phyloP scores from a whole-genome alignment of 1,140 invertebrate genomes.

The Heliconius hewitsoni region DNA sequence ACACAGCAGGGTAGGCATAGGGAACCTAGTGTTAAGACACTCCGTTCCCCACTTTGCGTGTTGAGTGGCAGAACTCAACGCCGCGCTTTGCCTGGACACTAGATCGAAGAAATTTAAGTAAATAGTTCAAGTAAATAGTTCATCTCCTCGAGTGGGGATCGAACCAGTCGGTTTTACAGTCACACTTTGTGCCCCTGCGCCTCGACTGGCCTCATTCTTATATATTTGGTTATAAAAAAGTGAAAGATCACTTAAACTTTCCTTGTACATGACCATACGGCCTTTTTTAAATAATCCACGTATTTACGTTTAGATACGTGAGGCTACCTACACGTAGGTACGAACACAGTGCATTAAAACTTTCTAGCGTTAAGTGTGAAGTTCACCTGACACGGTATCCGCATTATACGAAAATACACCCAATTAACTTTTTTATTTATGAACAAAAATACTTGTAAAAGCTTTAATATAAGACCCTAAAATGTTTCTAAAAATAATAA shows the following conservation, averaged over 20 bases:
- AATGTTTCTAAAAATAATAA: background rate
- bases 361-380: slow-evolving; percentile 52
- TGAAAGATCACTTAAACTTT: background rate
- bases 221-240: background rate
- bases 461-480: background rate
- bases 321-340: slow-evolving; percentile 8
- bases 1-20: too few species aligned
- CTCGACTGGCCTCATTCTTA: background rate
- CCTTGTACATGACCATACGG: background rate
- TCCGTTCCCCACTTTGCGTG: too few species aligned
- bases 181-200: too few species aligned
- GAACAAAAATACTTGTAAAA: background rate
- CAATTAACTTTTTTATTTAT: slow-evolving; percentile 49
- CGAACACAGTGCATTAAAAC: slow-evolving; percentile 56
- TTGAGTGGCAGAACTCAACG: too few species aligned
- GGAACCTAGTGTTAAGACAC: too few species aligned
- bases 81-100: too few species aligned
- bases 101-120: too few species aligned
- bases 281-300: background rate
- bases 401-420: slow-evolving; percentile 61
- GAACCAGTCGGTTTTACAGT: too few species aligned
- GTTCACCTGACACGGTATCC: slow-evolving; percentile 57
- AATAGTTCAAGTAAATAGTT: too few species aligned
- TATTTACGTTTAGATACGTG: slow-evolving; percentile 9
- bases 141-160: too few species aligned